A percentile compares a stretch with the other conserved stretches of the same genome.
phyloP scores from a whole-genome alignment of 23 tunicate species.

The Halocynthia roretzi region DNA sequence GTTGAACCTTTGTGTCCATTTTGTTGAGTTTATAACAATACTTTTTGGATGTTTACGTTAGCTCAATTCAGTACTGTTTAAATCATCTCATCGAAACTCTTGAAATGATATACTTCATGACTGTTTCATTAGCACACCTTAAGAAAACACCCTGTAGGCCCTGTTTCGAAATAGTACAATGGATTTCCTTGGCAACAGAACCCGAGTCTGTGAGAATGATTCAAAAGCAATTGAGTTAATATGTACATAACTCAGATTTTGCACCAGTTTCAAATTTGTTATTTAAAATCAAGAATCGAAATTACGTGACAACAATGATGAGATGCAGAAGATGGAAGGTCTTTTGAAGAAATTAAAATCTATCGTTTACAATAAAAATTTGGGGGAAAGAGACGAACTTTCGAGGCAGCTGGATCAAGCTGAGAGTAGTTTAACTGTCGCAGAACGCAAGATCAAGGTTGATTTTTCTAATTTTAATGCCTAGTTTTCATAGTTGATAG shows the following conservation, averaged over 20 bases:
- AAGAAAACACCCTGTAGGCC: too few species aligned
- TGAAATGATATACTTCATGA: too few species aligned
- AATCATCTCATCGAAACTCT: too few species aligned
- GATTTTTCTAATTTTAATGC: not conserved
- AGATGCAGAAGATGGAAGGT: conserved; percentile 55
- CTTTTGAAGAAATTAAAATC: conserved; percentile 54
- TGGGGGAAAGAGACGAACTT: conserved; percentile 75
- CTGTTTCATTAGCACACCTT: too few species aligned
- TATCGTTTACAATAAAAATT: conserved; percentile 59
- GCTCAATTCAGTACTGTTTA: too few species aligned
- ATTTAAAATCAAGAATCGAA: conserved; percentile 22
- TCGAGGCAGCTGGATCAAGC: conserved; percentile 50
- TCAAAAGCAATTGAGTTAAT: not conserved
- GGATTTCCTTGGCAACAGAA: too few species aligned
- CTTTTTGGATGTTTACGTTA: too few species aligned
- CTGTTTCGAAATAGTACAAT: too few species aligned
- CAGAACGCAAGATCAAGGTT: conserved; percentile 60
- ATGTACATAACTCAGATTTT: not conserved
- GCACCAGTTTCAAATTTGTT: not conserved
- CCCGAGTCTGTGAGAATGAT: not conserved
- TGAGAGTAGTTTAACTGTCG: conserved; percentile 38
- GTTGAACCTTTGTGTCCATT: too few species aligned
- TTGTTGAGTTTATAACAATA: too few species aligned
- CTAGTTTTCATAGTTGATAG: too few species aligned
- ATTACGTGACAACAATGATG: conserved; percentile 49